Evolutionary conservation across 2,888 invertebrate species (phyloP), one percentile per base, ranked within the genome.

Genomic region (Phengaris alcon): DNA sequence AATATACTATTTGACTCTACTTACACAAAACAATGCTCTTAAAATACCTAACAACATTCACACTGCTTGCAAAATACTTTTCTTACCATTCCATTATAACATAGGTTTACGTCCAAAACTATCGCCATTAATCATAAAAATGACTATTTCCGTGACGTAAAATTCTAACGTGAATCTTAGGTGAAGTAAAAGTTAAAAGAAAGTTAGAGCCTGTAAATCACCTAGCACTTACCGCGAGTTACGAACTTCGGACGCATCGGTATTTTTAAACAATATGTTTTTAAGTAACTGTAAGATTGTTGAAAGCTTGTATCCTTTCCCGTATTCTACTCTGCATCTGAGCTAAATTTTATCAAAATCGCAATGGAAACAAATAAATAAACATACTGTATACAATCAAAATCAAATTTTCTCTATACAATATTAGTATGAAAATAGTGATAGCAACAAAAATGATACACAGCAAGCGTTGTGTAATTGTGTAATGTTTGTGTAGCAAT

Each of bases 401-500:
- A 35, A 22, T 22, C 22, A 22, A 35, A 35, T 35, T 35, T 35
- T 35, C 35, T 35, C 35, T 35, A 1, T 35, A 2, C 35, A 35
- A 35, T 35, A 35, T 35, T 35, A 35, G 35, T 35, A 35, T 35
- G 3, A 35, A 35, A 35, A 35, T 35, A 35, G 8, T 64, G 10
- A 54, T 52, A 35, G 35, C 8, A 52, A 22, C 22, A 54, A 35
- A 54, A 52, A 54, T 72, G 35, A 72, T 72, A 22, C 15, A 70
- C 7, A 54, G 51, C 70, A n/a, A 69, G 51, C 9, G 48, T 12
- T 35, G 54, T 52, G 72, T 54, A 72, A 72, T 72, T 70, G 52
- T 52, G 44, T 44, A 35, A 35, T 68, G 22, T 72, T 10, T 35
- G 72, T 35, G 72, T 35, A 54, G 35, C 72, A 12, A 72, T 72